Conservation (phyloP, 1,140 invertebrate species). For the Cataglyphis hispanica region DNA sequence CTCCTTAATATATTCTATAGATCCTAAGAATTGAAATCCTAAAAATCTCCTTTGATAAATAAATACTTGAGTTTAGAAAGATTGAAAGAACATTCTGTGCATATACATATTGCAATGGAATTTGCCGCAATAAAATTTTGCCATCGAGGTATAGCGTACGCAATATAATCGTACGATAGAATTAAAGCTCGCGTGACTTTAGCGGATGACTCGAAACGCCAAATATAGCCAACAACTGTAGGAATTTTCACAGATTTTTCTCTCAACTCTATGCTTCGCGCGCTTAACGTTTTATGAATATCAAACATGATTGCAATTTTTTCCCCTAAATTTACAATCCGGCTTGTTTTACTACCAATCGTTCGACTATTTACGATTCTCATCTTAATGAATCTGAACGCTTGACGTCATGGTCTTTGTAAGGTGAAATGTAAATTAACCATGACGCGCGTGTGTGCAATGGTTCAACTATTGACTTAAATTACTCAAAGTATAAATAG, state of each 20-base stretch:
- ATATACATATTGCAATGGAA: slow-evolving; percentile 7
- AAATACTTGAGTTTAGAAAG: neutral
- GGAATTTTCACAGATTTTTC: slow-evolving; percentile 65
- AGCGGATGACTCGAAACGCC: slow-evolving; percentile 67
- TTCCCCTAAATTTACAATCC: neutral
- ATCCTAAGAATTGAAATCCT: too few relatives aligned
- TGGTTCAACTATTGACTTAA: neutral
- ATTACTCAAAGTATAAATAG: slow-evolving; percentile 13
- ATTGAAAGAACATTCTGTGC: neutral
- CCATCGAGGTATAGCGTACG: neutral
- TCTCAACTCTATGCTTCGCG: neutral
- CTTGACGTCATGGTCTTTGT: neutral
- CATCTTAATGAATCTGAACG: neutral
- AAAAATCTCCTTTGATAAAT: too few relatives aligned
- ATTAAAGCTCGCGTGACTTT: slow-evolving; percentile 48
- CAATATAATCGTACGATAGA: slow-evolving; percentile 52
- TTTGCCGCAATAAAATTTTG: slow-evolving; percentile 5
- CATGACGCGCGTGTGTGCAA: neutral
- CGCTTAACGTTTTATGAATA: neutral
- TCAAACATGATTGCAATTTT: neutral
- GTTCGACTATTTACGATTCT: neutral
- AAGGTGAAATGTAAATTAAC: neutral
- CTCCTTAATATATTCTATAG: too few relatives aligned
- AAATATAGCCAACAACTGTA: slow-evolving; percentile 68
- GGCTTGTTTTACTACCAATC: neutral